A percentile compares a stretch with the other conserved stretches of the same genome.
These are phyloP conservation scores for Pegoplata infirma DNA, from an alignment of 2,888 invertebrate species.

Conservation along the genomic window DNA sequence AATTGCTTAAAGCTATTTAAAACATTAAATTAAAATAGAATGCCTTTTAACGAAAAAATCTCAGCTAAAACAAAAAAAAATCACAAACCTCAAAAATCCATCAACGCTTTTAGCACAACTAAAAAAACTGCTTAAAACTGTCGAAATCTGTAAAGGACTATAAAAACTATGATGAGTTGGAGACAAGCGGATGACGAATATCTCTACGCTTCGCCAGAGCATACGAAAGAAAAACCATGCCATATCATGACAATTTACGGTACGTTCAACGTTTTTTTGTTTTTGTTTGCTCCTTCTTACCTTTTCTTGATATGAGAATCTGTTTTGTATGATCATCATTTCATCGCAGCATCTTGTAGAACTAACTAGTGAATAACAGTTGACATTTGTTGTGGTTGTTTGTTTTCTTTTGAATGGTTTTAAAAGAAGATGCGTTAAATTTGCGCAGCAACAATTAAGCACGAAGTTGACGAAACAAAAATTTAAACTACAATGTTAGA, in stretches of 20 bases:
- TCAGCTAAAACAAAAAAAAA: not conserved
- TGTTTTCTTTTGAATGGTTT: constrained; percentile 32
- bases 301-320: not conserved
- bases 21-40: constrained; percentile 63
- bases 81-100: constrained; percentile 49
- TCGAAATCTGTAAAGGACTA: constrained; percentile 64
- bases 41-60: constrained; percentile 16
- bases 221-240: constrained; percentile 26
- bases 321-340: not conserved
- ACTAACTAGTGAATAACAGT: constrained; percentile 55
- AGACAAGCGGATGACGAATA: constrained; percentile 76
- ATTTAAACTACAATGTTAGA: not conserved
- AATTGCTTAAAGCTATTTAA: constrained; percentile 55
- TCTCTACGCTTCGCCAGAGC: constrained; percentile 65
- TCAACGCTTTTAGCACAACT: constrained; percentile 48
- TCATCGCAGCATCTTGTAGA: constrained; percentile 12
- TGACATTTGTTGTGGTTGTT: constrained; percentile 54
- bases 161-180: constrained; percentile 67
- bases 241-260: constrained; percentile 57
- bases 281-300: not conserved
- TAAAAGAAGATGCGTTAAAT: constrained; percentile 66
- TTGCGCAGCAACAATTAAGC: constrained; percentile 75
- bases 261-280: constrained; percentile 30
- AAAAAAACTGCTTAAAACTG: constrained; percentile 59
- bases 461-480: constrained; percentile 65